Percentiles rank a stretch among this genome's conserved stretches.
phyloP scores from a whole-genome alignment of 2,113 vertebrate genomes.

The Otocyon megalotis region DNA sequence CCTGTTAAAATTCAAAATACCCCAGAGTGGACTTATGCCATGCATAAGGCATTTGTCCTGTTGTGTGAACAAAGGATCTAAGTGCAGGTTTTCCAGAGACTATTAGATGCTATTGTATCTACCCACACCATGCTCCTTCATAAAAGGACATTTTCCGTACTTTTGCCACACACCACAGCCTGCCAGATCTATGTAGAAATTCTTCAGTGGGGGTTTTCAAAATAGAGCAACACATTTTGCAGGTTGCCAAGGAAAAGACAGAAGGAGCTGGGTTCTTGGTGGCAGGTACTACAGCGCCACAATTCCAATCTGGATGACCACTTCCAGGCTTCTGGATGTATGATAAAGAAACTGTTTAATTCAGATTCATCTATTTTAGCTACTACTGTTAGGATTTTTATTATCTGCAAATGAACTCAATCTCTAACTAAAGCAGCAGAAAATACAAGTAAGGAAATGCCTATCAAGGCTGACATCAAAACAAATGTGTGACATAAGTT shows the following conservation, averaged over 20 bases:
- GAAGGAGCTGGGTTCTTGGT: no score
- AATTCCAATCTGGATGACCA: neutral
- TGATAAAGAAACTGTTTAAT: no score
- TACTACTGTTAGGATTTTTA: neutral
- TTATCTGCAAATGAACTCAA: neutral
- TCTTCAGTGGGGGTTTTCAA: accelerated
- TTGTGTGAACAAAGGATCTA: neutral
- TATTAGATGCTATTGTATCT: neutral
- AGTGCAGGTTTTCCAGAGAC: neutral
- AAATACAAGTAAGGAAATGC: neutral
- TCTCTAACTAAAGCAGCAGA: neutral
- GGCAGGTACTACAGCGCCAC: neutral
- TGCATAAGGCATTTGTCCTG: neutral
- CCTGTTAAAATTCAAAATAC: neutral
- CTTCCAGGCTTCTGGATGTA: no score
- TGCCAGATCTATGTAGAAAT: neutral
- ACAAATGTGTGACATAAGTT: neutral
- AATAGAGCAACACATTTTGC: accelerated
- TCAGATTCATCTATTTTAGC: neutral
- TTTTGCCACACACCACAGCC: no score
- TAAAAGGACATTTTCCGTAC: neutral
- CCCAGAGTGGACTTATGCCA: no score
- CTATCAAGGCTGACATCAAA: neutral
- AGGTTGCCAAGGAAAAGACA: no score
- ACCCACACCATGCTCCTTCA: accelerated